Percentiles rank a stretch among this genome's conserved stretches.
Evolutionary conservation across 2,113 vertebrate species (phyloP).

Genomic region (Heterotilapia buettikoferi): DNA sequence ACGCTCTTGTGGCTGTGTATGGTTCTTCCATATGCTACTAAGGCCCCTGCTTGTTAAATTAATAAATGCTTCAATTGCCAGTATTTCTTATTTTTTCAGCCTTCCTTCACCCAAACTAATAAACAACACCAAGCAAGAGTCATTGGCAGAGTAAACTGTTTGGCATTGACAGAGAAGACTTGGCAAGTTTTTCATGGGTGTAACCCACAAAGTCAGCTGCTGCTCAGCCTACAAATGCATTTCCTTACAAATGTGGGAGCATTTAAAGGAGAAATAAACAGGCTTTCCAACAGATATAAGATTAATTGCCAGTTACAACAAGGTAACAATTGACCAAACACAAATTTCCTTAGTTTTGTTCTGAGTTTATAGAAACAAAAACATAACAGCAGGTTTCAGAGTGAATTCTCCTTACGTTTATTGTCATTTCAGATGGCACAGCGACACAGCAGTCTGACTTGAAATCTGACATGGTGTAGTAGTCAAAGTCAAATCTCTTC

Average conservation of each 20-base stretch:
- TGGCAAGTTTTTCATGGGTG: neutral
- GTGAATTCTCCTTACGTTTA: neutral
- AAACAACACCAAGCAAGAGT: neutral
- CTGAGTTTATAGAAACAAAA: neutral
- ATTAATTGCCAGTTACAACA: neutral
- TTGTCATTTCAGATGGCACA: neutral
- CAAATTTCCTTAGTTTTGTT: neutral
- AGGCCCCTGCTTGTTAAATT: too few species aligned
- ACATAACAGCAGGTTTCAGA: neutral
- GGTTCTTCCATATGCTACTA: too few species aligned
- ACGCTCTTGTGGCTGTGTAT: too few species aligned
- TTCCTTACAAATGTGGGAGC: neutral
- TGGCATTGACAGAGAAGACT: neutral
- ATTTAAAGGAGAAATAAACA: neutral
- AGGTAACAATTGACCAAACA: neutral
- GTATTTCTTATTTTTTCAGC: neutral
- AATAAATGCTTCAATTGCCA: too few species aligned
- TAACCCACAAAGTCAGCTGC: too few species aligned
- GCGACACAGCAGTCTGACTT: constrained; percentile 37
- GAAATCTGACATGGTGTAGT: neutral
- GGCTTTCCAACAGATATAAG: neutral
- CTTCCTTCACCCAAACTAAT: neutral
- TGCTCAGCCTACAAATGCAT: neutral
- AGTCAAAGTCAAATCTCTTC: constrained; percentile 52
- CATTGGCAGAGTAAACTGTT: neutral